Evolutionary conservation across 2,888 invertebrate genomes (phyloP), one percentile per base, ranked within the genome.

Genomic region (Cenopis cana): DNA sequence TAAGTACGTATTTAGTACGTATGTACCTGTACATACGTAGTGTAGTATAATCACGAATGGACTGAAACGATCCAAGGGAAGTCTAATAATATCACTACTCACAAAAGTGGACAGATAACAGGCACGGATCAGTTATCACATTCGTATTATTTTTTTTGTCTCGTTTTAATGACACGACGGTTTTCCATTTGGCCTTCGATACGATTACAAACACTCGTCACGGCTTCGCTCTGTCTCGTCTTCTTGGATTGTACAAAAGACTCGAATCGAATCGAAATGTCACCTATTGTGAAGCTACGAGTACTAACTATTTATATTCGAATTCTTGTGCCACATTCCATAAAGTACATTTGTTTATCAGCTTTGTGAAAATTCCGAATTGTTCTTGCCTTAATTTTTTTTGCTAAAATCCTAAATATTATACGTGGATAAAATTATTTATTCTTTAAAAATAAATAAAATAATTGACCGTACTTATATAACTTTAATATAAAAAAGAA

Each of bases 211-310:
- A 55, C 59, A 49, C 54, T 66, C 70, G 70, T 70, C 70, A 66
- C 66, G 65, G 79, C 75, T 74, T 72, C 73, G 72, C 75, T 71
- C 68, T 75, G 71, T 74, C 65, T 24, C 76, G 70, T 75, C 73
- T 74, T 69, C 61, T 70, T 74, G 73, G 65, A 72, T 70, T 68
- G 68, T 77, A 88, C 85, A 87, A 88, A 84, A 83, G 84, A 81
- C 81, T 82, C 85, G 84, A 82, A 85, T 86, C 87, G 84, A 88
- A 87, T 86, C 82, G 81, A 86, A 85, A 83, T 84, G 86, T 86
- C 83, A 82, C 77, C 82, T 76, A 85, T 87, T 88, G 85, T 86
- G 77, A 74, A 73, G 77, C 79, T 82, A 77, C 80, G 81, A 78
- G 24, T 24, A 82, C 82, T 87, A 88, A 82, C 82, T 87, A 88